Evolutionary conservation across 2,797 vertebrate species (phyloP), one percentile per base, ranked within the genome.

Genomic region (Pseudochromis fuscus): DNA sequence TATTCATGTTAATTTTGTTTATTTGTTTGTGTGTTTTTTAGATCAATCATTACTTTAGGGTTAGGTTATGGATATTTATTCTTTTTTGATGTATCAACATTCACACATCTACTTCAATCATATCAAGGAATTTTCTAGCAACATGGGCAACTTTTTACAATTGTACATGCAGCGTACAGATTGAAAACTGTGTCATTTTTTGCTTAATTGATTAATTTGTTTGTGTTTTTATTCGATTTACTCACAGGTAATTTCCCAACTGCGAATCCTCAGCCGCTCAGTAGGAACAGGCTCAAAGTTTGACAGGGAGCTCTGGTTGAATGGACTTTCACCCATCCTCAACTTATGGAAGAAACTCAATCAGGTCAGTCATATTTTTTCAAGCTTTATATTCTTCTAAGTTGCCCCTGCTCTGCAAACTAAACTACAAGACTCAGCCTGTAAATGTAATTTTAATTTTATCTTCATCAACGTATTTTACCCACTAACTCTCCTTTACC

Each of bases 331-430:
- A 63, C 97, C 97, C 44, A 83, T 98, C 57, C 97, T 99, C 73
- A 96, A 94, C 81, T 90, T 98, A 23, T 99, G 97, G 98, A 99
- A 97, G 91, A 98, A 97, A 85, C 94, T 99, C 72, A 98, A 99
- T 82, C 96, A 98, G 97, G 98, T 98, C 3, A 67, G 79, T 77
- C 45, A 0, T 31, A 62, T 61, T 45, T 44, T 66, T 16, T 15
- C 18, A 7, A 4, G 0, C 48, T 30, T n/a, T 10, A 12, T 3
- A 49, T 5, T 46, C 6, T 28, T 46, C 2, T 33, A 21, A 2
- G 13, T 21, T 31, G 4, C 7, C 7, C 0, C 48, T 35, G 1
- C 35, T 48, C 10, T 56, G 19, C 24, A 56, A 37, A 49, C 6
- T 16, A 57, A 50, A 30, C 42, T 23, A 3, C 19, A 62, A 19